phyloP scores from a whole-genome alignment of 2,797 vertebrate species.

The Danio tinwini region DNA sequence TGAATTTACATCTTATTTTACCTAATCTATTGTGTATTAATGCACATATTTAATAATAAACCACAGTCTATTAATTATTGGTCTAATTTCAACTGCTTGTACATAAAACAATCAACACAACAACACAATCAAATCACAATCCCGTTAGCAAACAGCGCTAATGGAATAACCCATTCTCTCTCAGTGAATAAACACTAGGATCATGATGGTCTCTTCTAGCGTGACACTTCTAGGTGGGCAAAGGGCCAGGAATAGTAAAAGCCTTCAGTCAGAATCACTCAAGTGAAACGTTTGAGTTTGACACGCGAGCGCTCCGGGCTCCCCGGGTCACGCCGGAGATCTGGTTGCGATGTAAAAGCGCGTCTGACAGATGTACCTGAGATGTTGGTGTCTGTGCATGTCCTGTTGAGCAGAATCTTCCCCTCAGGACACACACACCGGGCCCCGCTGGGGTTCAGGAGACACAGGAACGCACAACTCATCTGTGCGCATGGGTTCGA shows the following conservation, averaged over 20 bases:
- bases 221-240: neutral
- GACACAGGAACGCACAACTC: conserved; percentile 85
- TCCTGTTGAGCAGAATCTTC: conserved; percentile 82
- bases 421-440: conserved; percentile 87
- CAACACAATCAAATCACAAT: neutral
- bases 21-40: no score
- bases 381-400: conserved; percentile 79
- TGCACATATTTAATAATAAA: no score
- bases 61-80: no score
- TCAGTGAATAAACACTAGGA: neutral
- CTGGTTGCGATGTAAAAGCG: conserved; percentile 13
- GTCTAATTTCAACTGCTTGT: no score
- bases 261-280: conserved; percentile 54
- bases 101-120: no score
- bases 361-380: conserved; percentile 72
- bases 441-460: conserved; percentile 85
- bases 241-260: conserved; percentile 37
- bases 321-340: neutral
- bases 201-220: neutral
- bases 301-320: neutral
- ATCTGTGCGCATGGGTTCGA: conserved; percentile 83
- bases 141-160: neutral
- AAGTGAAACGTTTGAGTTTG: conserved; percentile 33
- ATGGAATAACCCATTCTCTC: neutral
- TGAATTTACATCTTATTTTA: no score